Evolutionary conservation across 2,113 vertebrate species (phyloP).

Genomic region (Erpornis zantholeuca): DNA sequence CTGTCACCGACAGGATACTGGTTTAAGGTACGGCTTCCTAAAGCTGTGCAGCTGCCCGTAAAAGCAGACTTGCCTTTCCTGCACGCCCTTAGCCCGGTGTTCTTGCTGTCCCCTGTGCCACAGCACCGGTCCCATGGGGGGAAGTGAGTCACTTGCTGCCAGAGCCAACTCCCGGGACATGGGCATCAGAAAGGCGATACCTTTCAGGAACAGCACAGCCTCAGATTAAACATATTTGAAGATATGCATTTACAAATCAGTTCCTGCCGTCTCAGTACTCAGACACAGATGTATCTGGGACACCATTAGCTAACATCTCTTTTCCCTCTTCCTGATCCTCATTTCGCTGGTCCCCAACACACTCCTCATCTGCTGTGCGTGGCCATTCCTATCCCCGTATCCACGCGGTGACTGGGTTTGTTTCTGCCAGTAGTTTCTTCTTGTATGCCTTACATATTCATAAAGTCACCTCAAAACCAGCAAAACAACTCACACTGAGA

Average conservation of each 20-base stretch:
- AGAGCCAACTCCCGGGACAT: accelerated
- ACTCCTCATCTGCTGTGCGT: neutral
- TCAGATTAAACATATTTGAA: neutral
- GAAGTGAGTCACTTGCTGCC: neutral
- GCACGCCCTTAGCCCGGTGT: accelerated
- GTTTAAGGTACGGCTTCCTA: conserved; percentile 19
- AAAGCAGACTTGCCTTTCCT: conserved; percentile 19
- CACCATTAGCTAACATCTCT: neutral
- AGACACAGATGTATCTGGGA: neutral
- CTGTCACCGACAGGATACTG: conserved; percentile 29
- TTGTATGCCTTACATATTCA: accelerated
- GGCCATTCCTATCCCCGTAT: accelerated
- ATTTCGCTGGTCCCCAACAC: neutral
- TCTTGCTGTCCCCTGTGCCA: neutral
- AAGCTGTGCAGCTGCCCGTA: neutral
- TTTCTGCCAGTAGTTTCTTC: neutral
- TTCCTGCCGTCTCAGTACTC: neutral
- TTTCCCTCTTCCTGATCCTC: neutral
- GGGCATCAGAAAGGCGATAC: neutral
- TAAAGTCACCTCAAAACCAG: neutral
- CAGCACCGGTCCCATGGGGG: neutral
- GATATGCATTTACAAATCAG: accelerated
- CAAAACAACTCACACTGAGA: neutral
- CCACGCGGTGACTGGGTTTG: accelerated
- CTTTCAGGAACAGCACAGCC: neutral